phyloP scores from a whole-genome alignment of 2,797 vertebrate species.

The Girardinus metallicus region DNA sequence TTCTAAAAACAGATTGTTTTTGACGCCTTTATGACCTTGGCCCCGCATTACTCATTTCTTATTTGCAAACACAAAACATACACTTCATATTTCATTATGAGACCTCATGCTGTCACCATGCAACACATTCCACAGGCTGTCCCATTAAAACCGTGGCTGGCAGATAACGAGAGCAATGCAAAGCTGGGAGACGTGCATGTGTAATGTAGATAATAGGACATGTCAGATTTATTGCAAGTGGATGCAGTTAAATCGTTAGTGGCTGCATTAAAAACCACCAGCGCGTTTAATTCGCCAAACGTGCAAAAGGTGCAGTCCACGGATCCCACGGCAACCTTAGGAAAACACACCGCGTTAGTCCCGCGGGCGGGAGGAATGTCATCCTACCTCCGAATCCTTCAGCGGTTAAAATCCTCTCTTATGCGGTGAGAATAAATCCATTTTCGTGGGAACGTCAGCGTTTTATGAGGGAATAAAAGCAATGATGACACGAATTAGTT shows the following conservation, averaged over 20 bases:
- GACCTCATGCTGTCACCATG: constrained; percentile 13
- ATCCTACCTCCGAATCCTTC: constrained; percentile 55
- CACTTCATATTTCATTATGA: background rate
- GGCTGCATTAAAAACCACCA: constrained; percentile 32
- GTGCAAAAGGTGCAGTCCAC: constrained; percentile 55
- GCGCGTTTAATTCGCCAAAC: constrained; percentile 61
- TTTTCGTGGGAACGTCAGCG: constrained; percentile 16
- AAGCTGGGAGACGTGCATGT: constrained; percentile 9
- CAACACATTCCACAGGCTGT: constrained; percentile 48
- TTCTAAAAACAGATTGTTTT: background rate
- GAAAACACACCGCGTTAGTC: constrained; percentile 36
- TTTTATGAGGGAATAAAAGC: background rate
- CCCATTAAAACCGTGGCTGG: constrained; percentile 8
- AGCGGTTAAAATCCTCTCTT: constrained; percentile 38
- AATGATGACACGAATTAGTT: background rate
- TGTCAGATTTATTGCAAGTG: constrained; percentile 18
- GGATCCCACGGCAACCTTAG: constrained; percentile 45
- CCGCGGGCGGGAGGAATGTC: background rate
- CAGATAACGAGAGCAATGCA: constrained; percentile 29
- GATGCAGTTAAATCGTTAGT: constrained; percentile 20
- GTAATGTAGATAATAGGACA: background rate
- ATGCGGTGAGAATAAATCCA: constrained; percentile 32
- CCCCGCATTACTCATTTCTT: background rate
- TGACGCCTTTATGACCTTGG: background rate
- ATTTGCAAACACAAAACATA: background rate